Conservation (phyloP, 2,113 vertebrate genomes). For the Rana temporaria region DNA sequence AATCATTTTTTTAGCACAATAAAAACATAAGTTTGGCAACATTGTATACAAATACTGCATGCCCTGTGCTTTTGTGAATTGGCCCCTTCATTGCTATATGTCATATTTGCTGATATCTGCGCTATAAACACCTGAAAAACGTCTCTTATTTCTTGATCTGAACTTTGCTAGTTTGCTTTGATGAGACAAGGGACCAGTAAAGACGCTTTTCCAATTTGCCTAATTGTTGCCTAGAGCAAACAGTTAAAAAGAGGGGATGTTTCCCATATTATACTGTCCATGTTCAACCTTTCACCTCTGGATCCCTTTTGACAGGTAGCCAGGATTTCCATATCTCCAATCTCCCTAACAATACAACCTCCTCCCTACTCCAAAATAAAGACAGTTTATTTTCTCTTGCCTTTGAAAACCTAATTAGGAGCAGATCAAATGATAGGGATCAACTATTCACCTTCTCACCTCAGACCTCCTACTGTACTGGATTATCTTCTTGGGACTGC, state of each 20-base stretch:
- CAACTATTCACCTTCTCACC: conserved; percentile 49
- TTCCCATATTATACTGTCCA: conserved; percentile 5
- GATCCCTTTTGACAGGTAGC: conserved; percentile 9
- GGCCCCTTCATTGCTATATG: too few relatives aligned
- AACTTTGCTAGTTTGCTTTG: conserved; percentile 32
- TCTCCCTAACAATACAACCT: conserved; percentile 61
- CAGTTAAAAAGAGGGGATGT: conserved; percentile 35
- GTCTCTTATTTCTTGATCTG: conserved; percentile 33
- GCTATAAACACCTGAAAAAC: neutral
- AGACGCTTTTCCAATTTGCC: conserved; percentile 26
- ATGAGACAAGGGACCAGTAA: conserved; percentile 13
- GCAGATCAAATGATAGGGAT: conserved; percentile 50
- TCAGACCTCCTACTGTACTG: conserved; percentile 46
- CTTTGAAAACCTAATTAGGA: conserved; percentile 61
- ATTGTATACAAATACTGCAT: too few relatives aligned
- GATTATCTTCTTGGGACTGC: conserved; percentile 30
- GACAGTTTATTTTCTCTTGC: conserved; percentile 42
- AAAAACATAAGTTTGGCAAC: too few relatives aligned
- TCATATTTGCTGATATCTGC: neutral
- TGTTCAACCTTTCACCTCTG: conserved; percentile 34
- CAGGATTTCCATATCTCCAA: conserved; percentile 66
- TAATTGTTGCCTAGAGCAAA: conserved; percentile 53
- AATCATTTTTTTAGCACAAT: too few relatives aligned
- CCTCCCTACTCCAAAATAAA: conserved; percentile 15
- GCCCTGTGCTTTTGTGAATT: too few relatives aligned